Conservation (phyloP, 2,888 invertebrate genomes). For the Chaitophorus viminalis region DNA sequence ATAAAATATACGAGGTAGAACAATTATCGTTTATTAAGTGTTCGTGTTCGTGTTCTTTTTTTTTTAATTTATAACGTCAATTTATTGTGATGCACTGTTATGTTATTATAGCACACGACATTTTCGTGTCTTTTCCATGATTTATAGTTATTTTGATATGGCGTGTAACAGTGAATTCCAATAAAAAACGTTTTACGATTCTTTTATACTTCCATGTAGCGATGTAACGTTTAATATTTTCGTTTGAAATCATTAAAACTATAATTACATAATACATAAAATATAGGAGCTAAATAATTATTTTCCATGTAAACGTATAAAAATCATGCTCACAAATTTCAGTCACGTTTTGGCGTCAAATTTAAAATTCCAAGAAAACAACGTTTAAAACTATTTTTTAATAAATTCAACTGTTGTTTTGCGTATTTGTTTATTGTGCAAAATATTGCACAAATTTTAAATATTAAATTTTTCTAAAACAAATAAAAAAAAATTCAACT, state of each 20-base stretch:
- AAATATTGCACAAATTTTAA: too few relatives aligned
- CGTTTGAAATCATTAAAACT: slow-evolving; percentile 15
- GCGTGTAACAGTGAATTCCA: slow-evolving; percentile 20
- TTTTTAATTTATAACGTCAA: slow-evolving; percentile 1
- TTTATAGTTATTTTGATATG: slow-evolving; percentile 20
- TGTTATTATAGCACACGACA: neutral
- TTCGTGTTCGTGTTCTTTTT: neutral
- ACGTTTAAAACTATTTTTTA: too few relatives aligned
- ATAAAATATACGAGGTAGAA: neutral
- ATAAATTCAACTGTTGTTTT: too few relatives aligned
- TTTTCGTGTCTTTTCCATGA: slow-evolving; percentile 7
- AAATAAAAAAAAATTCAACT: too few relatives aligned
- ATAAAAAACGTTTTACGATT: slow-evolving; percentile 20
- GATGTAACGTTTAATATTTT: neutral
- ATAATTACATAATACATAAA: neutral
- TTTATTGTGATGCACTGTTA: neutral
- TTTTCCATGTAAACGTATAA: too few relatives aligned
- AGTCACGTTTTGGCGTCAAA: too few relatives aligned
- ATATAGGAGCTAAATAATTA: neutral
- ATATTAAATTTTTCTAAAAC: too few relatives aligned
- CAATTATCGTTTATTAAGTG: neutral
- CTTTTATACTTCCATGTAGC: neutral
- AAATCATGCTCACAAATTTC: too few relatives aligned
- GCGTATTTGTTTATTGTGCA: too few relatives aligned
- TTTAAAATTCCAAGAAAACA: too few relatives aligned